Evolutionary conservation across 2,888 invertebrate genomes (phyloP).

Genomic region (Clepsis dumicolana): DNA sequence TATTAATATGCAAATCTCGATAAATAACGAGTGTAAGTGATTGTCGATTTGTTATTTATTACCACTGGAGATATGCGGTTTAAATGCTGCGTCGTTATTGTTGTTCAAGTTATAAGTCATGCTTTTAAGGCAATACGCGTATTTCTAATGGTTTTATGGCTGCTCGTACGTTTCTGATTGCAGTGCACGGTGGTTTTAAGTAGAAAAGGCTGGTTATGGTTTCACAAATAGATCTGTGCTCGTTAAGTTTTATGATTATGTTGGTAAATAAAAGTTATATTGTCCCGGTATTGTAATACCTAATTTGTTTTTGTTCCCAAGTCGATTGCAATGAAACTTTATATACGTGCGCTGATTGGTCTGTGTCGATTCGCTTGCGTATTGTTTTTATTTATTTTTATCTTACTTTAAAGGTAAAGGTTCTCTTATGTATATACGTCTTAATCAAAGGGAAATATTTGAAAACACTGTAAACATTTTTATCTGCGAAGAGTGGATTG

Average conservation of each 20-base stretch:
- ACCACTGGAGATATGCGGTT: constrained; percentile 23
- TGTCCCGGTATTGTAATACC: not conserved
- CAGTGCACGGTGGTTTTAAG: constrained; percentile 3
- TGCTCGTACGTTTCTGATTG: not conserved
- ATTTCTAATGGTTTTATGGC: not conserved
- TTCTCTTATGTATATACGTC: too few species aligned
- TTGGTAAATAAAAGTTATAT: not conserved
- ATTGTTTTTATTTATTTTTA: too few species aligned
- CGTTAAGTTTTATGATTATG: not conserved
- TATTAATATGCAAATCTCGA: constrained; percentile 42
- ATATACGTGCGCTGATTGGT: too few species aligned
- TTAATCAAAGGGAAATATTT: too few species aligned
- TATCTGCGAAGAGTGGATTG: too few species aligned
- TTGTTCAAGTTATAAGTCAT: not conserved
- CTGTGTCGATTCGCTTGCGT: too few species aligned
- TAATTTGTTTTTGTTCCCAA: not conserved
- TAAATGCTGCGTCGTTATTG: constrained; percentile 27
- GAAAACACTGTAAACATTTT: too few species aligned
- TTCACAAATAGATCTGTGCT: constrained; percentile 5
- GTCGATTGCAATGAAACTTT: too few species aligned
- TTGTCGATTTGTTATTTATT: constrained; percentile 41
- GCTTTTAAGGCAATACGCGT: constrained; percentile 10
- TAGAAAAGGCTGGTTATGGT: not conserved
- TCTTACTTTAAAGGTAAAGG: not conserved
- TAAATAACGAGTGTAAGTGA: constrained; percentile 40